phyloP scores from a whole-genome alignment of 2,888 invertebrate species.

The Tetranychus piercei region DNA sequence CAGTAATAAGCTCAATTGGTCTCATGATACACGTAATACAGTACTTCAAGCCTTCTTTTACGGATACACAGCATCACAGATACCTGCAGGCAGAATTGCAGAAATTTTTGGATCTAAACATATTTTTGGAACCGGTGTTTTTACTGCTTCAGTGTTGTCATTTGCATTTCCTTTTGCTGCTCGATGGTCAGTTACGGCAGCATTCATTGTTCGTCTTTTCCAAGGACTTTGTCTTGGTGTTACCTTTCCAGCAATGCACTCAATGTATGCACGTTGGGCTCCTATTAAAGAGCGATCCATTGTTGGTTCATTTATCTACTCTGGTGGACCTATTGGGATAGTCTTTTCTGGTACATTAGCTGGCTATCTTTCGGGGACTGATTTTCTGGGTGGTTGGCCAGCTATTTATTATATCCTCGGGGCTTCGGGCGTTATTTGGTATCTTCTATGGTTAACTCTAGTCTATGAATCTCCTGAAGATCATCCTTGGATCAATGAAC shows the following conservation, averaged over 20 bases:
- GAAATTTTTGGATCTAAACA: slow-evolving; percentile 3
- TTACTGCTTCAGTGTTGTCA: neutral
- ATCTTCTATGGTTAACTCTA: neutral
- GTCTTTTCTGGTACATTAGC: neutral
- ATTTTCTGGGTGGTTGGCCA: slow-evolving; percentile 8
- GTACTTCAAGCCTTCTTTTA: slow-evolving; percentile 7
- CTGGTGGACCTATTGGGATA: slow-evolving; percentile 9
- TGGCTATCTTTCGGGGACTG: slow-evolving; percentile 1
- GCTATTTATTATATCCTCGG: neutral
- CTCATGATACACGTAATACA: neutral
- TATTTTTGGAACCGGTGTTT: neutral
- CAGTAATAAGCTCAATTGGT: neutral
- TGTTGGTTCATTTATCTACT: neutral
- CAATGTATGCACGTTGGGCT: neutral
- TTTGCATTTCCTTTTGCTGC: neutral
- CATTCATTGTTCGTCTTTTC: neutral
- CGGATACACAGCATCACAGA: neutral
- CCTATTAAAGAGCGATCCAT: neutral
- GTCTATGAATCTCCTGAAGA: slow-evolving; percentile 1
- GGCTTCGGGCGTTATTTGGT: neutral
- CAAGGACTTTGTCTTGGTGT: neutral
- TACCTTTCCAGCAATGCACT: slow-evolving; percentile 5
- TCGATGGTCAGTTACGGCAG: neutral
- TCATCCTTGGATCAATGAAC: neutral
- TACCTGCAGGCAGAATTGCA: slow-evolving; percentile 4